Conservation (phyloP, 2,113 vertebrate genomes). For the Oreochromis niloticus region DNA sequence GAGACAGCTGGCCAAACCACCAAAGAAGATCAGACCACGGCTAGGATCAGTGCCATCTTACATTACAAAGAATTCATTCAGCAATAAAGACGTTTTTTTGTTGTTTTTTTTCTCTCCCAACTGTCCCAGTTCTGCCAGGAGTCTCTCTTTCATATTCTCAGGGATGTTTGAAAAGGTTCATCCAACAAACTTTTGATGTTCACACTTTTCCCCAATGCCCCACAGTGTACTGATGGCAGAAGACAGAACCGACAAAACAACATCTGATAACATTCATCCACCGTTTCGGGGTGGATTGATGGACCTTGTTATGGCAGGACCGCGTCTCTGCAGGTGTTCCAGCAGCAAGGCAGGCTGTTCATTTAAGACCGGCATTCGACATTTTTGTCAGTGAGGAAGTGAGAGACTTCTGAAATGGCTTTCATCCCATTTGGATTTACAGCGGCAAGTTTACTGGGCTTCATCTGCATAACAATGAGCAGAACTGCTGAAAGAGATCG, state of each 20-base stretch:
- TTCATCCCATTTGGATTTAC: conserved; percentile 35
- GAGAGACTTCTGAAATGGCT: not conserved
- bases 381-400: not conserved
- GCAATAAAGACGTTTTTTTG: not conserved
- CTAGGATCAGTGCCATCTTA: not conserved
- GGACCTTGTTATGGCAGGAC: not conserved
- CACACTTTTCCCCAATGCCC: not conserved
- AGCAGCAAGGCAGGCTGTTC: not conserved
- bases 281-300: not conserved
- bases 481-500: conserved; percentile 6
- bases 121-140: conserved; percentile 38
- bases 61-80: conserved; percentile 9
- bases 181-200: conserved; percentile 9
- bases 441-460: conserved; percentile 43
- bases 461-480: conserved; percentile 56
- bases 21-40: conserved; percentile 10
- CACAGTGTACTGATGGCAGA: not conserved
- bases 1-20: not conserved
- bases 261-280: not conserved
- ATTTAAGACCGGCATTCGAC: not conserved
- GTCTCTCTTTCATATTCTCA: not conserved
- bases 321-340: not conserved
- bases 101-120: not conserved
- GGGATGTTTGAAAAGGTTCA: not conserved
- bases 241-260: not conserved